phyloP scores from a whole-genome alignment of 1,140 invertebrate species.

The Kradibia gibbosae region DNA sequence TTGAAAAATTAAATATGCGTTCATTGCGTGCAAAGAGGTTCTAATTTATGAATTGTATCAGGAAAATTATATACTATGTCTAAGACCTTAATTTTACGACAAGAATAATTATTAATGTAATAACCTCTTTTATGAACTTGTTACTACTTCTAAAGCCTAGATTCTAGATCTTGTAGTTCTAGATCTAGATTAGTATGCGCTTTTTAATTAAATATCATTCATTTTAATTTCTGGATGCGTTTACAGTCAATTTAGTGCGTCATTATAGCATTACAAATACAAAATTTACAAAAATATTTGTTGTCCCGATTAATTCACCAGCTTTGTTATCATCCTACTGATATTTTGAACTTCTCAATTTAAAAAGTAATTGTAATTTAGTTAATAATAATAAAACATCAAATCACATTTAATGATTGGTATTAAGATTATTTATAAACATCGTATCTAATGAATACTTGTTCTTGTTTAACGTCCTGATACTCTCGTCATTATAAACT shows the following conservation, averaged over 20 bases:
- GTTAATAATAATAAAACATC: neutral
- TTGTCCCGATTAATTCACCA: neutral
- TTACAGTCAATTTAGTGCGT: slow-evolving; percentile 2
- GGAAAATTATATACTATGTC: neutral
- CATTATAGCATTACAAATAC: neutral
- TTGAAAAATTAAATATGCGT: neutral
- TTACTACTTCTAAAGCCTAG: too few relatives aligned
- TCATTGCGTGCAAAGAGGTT: neutral
- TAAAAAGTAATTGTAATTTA: neutral
- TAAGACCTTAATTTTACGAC: neutral
- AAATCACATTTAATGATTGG: neutral
- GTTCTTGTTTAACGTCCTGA: neutral
- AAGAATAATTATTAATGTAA: neutral
- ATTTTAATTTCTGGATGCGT: neutral
- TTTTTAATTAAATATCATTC: neutral
- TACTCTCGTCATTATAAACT: neutral
- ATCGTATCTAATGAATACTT: neutral
- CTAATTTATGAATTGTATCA: neutral
- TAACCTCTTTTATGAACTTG: too few relatives aligned
- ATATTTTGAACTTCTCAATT: neutral
- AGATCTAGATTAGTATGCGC: neutral
- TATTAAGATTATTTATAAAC: neutral
- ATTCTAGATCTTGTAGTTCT: too few relatives aligned
- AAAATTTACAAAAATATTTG: neutral
- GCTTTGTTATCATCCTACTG: neutral